Conservation (phyloP, 2,113 vertebrate species). For the Erythrocercus mccallii region DNA sequence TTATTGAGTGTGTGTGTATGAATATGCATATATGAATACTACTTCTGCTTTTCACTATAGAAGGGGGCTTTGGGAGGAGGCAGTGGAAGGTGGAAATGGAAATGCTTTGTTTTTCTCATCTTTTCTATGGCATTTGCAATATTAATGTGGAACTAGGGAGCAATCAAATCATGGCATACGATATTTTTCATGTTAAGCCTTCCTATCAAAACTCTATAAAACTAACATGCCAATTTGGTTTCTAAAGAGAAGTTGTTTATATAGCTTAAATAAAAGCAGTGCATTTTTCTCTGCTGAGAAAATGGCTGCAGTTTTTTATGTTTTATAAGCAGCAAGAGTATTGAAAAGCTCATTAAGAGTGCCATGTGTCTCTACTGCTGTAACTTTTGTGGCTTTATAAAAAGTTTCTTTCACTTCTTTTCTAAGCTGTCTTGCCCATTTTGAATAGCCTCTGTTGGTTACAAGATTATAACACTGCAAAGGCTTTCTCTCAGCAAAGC, state of each 20-base stretch:
- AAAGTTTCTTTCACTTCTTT: slow-evolving; percentile 46
- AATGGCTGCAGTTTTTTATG: slow-evolving; percentile 37
- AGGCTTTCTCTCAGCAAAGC: neutral
- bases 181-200: slow-evolving; percentile 38
- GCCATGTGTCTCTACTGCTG: slow-evolving; percentile 39
- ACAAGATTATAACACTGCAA: neutral
- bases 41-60: neutral
- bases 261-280: slow-evolving; percentile 40
- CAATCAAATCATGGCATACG: neutral
- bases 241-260: slow-evolving; percentile 40
- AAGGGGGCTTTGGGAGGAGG: neutral
- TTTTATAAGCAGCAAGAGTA: slow-evolving; percentile 45
- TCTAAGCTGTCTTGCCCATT: slow-evolving; percentile 8
- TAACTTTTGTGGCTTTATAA: slow-evolving; percentile 31
- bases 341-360: slow-evolving; percentile 42
- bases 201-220: slow-evolving; percentile 50
- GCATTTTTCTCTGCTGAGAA: slow-evolving; percentile 60
- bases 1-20: neutral
- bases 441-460: slow-evolving; percentile 45
- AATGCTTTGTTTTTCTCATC: slow-evolving; percentile 37
- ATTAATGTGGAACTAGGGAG: neutral
- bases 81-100: neutral
- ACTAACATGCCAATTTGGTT: slow-evolving; percentile 26
- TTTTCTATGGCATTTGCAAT: neutral
- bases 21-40: neutral